phyloP scores from a whole-genome alignment of 92 coral and sea anemone genomes.

The Bergia puertoricense region DNA sequence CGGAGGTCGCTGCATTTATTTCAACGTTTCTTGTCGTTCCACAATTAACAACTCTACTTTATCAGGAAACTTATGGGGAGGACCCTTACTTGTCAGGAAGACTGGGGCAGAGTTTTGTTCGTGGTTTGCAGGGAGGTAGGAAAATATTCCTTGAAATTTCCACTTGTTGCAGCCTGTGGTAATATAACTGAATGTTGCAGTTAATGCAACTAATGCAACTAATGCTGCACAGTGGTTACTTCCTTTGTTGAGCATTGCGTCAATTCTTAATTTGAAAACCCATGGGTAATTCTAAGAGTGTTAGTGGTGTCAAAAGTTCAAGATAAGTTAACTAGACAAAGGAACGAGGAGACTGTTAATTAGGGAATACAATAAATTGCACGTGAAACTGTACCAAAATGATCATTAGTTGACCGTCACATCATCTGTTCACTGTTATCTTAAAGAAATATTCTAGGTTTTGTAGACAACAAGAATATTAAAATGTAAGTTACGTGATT shows the following conservation, averaged over 20 bases:
- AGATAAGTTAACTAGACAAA: background rate
- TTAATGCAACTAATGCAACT: too few relatives aligned
- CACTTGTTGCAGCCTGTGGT: too few relatives aligned
- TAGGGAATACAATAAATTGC: background rate
- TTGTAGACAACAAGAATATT: too few relatives aligned
- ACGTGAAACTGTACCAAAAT: background rate
- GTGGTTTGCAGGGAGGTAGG: slow-evolving; percentile 59
- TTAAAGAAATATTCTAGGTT: too few relatives aligned
- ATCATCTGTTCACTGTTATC: too few relatives aligned
- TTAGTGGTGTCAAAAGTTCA: background rate
- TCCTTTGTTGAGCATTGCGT: too few relatives aligned
- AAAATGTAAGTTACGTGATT: too few relatives aligned
- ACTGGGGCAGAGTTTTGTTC: slow-evolving; percentile 53
- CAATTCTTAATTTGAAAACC: too few relatives aligned
- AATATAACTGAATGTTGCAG: too few relatives aligned
- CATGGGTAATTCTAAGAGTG: background rate
- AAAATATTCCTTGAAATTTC: background rate
- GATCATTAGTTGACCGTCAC: too few relatives aligned
- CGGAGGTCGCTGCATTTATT: background rate
- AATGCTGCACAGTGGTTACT: too few relatives aligned
- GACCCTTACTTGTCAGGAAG: slow-evolving; percentile 55
- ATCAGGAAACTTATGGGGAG: slow-evolving; percentile 54
- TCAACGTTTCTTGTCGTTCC: too few relatives aligned
- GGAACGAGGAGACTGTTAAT: background rate
- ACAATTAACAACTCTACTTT: background rate